These are phyloP conservation scores for Anarrhichthys ocellatus DNA, from an alignment of 2,113 vertebrate species.

Conservation along the genomic window DNA sequence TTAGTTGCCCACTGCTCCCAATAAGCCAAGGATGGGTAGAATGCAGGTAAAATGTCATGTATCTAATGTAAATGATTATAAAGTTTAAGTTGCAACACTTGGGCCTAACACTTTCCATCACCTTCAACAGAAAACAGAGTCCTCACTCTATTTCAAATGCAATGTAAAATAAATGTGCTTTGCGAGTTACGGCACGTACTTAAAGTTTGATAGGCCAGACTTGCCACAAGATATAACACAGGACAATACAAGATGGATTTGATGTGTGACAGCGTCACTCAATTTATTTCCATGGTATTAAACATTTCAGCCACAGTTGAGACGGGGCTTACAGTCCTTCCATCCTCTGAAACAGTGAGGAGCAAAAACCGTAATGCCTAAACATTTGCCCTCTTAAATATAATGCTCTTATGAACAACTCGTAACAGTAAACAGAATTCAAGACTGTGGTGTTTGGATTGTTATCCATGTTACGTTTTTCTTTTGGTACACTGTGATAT, in stretches of 20 bases:
- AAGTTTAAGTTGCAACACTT: not conserved
- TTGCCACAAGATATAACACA: conserved; percentile 15
- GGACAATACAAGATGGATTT: conserved; percentile 26
- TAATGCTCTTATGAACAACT: conserved; percentile 35
- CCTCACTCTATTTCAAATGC: fast-evolving
- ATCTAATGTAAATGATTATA: too few relatives aligned
- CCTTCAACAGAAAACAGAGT: not conserved
- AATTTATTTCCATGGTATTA: conserved; percentile 75
- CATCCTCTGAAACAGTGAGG: conserved; percentile 22
- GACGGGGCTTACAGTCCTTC: conserved; percentile 5
- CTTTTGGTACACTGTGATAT: conserved; percentile 2
- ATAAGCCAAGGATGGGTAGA: too few relatives aligned
- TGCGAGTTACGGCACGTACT: not conserved
- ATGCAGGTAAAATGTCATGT: too few relatives aligned
- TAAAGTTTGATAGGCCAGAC: not conserved
- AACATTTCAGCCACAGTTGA: conserved; percentile 55
- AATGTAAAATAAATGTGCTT: not conserved
- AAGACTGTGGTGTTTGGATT: conserved; percentile 9
- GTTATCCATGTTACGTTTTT: not conserved
- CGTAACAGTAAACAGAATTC: conserved; percentile 35
- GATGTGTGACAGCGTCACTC: conserved; percentile 43
- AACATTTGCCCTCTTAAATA: conserved; percentile 12
- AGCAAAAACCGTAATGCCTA: conserved; percentile 3
- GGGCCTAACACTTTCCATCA: not conserved
- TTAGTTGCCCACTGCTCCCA: not conserved